Conservation (phyloP, 1,140 invertebrate species). For the Eufriesea mexicana region DNA sequence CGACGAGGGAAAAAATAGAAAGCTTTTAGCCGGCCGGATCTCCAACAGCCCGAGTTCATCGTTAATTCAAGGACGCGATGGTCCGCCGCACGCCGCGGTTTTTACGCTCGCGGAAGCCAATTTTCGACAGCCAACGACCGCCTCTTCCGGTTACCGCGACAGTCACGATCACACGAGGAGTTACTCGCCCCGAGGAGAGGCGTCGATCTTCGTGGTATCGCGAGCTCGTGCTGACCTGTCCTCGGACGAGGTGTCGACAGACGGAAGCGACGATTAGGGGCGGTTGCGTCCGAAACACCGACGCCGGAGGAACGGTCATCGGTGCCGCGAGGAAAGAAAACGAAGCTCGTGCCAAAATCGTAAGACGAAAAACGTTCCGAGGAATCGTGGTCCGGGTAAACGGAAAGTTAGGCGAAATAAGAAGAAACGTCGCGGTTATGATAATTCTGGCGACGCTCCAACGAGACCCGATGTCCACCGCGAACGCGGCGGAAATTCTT, state of each 20-base stretch:
- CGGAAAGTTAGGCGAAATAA: too few relatives aligned
- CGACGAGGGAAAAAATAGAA: constrained; percentile 13
- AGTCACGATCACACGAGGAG: constrained; percentile 32
- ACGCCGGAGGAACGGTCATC: neutral
- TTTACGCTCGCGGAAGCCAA: constrained; percentile 2
- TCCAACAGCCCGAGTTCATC: neutral
- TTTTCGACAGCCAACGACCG: constrained; percentile 20
- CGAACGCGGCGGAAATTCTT: neutral
- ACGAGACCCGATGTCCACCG: neutral
- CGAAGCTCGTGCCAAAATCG: constrained; percentile 2
- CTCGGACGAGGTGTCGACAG: too few relatives aligned
- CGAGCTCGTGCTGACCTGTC: too few relatives aligned
- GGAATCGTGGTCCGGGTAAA: constrained; percentile 28
- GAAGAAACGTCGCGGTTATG: neutral
- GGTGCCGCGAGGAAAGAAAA: constrained; percentile 8
- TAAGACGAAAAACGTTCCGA: too few relatives aligned
- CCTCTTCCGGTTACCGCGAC: neutral
- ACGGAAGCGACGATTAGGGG: constrained; percentile 60
- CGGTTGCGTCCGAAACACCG: neutral
- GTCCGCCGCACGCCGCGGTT: neutral
- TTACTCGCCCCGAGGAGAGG: constrained; percentile 31
- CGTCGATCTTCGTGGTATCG: constrained; percentile 50
- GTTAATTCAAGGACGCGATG: constrained; percentile 18
- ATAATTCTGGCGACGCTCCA: neutral
- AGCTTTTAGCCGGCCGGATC: constrained; percentile 15